Conservation (phyloP, 2,797 vertebrate genomes). For the Crocidura indochinensis region DNA sequence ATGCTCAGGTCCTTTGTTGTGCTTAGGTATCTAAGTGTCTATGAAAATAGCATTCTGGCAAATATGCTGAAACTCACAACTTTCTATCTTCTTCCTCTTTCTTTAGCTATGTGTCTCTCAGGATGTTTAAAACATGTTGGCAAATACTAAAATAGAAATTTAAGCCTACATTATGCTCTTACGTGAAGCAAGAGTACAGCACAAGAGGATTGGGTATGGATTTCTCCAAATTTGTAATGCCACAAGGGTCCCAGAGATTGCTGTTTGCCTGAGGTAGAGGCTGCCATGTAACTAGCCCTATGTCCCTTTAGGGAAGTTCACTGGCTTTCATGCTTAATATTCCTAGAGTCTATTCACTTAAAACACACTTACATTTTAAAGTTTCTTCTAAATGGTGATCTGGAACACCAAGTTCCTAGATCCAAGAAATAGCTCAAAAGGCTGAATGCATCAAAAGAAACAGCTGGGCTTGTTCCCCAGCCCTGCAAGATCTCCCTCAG, state of each 20-base stretch:
- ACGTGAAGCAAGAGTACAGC: background rate
- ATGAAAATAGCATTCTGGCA: constrained; percentile 47
- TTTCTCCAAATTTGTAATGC: background rate
- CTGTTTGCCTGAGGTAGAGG: too few relatives aligned
- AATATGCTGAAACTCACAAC: background rate
- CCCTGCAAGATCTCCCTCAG: too few relatives aligned
- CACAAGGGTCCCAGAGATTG: too few relatives aligned
- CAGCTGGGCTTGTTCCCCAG: too few relatives aligned
- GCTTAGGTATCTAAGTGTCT: constrained; percentile 14
- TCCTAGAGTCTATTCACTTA: constrained; percentile 4
- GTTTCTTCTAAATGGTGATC: background rate
- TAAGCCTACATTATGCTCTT: background rate
- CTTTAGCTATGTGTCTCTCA: constrained; percentile 33
- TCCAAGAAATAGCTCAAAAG: too few relatives aligned
- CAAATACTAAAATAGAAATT: background rate
- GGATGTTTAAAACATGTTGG: constrained; percentile 40
- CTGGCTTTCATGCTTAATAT: constrained; percentile 33
- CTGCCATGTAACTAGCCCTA: background rate
- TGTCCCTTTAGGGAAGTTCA: background rate
- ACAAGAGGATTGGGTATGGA: background rate
- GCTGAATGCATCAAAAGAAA: too few relatives aligned
- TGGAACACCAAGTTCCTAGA: too few relatives aligned
- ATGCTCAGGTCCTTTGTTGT: constrained; percentile 21
- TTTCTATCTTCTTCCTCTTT: background rate
- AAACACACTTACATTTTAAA: background rate